phyloP scores from a whole-genome alignment of 2,113 vertebrate species.

The Nibea coibor region DNA sequence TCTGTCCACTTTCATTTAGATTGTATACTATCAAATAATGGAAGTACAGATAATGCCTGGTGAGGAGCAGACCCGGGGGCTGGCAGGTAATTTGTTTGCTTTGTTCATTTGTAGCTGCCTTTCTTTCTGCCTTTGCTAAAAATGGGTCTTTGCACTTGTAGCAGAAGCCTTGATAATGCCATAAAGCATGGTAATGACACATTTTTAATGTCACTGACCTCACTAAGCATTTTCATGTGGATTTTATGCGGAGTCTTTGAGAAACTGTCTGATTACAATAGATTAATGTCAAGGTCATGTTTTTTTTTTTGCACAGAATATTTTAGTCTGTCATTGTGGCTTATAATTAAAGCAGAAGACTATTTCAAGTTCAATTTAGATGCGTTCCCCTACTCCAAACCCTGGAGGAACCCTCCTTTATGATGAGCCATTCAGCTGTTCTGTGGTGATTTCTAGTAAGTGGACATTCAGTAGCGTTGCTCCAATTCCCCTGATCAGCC shows the following conservation, averaged over 20 bases:
- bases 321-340: background rate
- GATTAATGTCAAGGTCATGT: background rate
- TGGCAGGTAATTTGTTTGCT: constrained; percentile 59
- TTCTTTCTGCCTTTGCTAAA: constrained; percentile 27
- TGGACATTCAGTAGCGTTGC: constrained; percentile 7
- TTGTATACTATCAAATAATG: constrained; percentile 55
- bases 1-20: constrained; percentile 50
- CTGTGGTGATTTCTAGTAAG: constrained; percentile 3
- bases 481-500: constrained; percentile 32
- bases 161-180: constrained; percentile 5
- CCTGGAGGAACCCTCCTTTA: background rate
- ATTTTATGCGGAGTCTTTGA: background rate
- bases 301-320: background rate
- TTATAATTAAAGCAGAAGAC: background rate
- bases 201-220: constrained; percentile 3
- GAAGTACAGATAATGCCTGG: constrained; percentile 37
- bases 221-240: background rate
- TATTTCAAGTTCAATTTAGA: background rate
- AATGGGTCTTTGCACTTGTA: constrained; percentile 25
- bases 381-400: background rate
- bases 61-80: constrained; percentile 3
- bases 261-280: background rate
- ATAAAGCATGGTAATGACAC: background rate
- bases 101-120: constrained; percentile 46
- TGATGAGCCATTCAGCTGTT: constrained; percentile 11